Evolutionary conservation across 2,888 invertebrate species (phyloP), one percentile per base, ranked within the genome.

Genomic region (Heliconius erato): DNA sequence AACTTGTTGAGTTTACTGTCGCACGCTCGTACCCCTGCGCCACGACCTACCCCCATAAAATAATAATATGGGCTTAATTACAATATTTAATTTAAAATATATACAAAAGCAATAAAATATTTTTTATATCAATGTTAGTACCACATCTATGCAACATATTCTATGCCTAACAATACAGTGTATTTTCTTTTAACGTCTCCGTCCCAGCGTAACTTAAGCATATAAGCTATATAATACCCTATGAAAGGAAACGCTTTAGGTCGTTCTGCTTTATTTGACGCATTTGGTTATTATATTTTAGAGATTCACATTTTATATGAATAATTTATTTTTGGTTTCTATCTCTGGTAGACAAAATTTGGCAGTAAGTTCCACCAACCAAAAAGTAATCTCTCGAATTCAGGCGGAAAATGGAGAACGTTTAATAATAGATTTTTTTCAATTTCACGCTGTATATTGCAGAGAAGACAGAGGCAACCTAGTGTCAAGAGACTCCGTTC

Each of bases 171-270:
- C 81, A 83, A 76, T 81, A 87, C 83, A 85, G 79, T 81, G 85
- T 85, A 85, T 87, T 87, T 88, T 85, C 87, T 86, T 86, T 85
- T 85, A 85, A 80, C 85, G 85, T 86, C 85, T 86, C 82, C 85
- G 86, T 87, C 85, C 83, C 85, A 86, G 85, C 85, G 84, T 84
- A 85, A 86, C 86, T 87, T 87, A 88, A 89, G 88, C 85, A 85
- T 86, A 88, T 88, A 87, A 88, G 86, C 88, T 84, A 83, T 85
- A 87, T 89, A 89, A 89, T 88, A 87, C 88, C 84, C 83, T 86
- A 81, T 88, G 88, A 89, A 88, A 87, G 86, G 86, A 86, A 83
- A 71, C 16, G 85, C 85, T 86, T 85, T 85, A 85, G 86, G 84
- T 83, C 84, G 86, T 86, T 88, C 88, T 88, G 87, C 87, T 86